Evolutionary conservation across 2,797 vertebrate species (phyloP).

Genomic region (Rhinichthys osculus): DNA sequence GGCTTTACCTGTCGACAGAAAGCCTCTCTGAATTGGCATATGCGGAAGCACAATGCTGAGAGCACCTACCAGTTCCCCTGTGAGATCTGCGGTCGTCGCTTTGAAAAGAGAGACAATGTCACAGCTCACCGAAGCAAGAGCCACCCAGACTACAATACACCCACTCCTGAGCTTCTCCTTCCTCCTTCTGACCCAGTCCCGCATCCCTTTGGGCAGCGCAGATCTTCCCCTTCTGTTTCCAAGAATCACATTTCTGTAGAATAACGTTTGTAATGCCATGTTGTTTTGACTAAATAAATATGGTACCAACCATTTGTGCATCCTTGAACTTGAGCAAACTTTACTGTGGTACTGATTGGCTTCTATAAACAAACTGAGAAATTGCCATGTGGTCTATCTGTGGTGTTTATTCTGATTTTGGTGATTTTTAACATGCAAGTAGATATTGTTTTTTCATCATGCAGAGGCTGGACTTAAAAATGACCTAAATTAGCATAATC

Average conservation of each 20-base stretch:
- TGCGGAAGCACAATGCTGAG: slow-evolving; percentile 79
- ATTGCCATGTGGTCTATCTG: background rate
- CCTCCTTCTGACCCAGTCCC: background rate
- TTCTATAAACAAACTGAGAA: background rate
- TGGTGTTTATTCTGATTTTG: background rate
- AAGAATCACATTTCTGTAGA: background rate
- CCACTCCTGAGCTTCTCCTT: background rate
- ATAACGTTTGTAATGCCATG: background rate
- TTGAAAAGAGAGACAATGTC: slow-evolving; percentile 85
- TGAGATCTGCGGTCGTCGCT: slow-evolving; percentile 81
- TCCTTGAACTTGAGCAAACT: background rate
- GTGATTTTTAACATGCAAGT: background rate
- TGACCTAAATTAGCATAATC: background rate
- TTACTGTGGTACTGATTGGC: background rate
- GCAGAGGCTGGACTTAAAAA: background rate
- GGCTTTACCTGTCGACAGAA: slow-evolving; percentile 87
- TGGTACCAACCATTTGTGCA: background rate
- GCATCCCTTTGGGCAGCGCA: background rate
- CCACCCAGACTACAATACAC: slow-evolving; percentile 67
- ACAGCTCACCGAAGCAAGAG: slow-evolving; percentile 82
- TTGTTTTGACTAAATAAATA: slow-evolving; percentile 29
- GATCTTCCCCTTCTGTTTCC: background rate
- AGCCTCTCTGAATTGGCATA: slow-evolving; percentile 78
- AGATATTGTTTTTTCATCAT: background rate
- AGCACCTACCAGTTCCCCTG: slow-evolving; percentile 81